Evolutionary conservation across 2,113 vertebrate species (phyloP).

Genomic region (Gracilinanus agilis): DNA sequence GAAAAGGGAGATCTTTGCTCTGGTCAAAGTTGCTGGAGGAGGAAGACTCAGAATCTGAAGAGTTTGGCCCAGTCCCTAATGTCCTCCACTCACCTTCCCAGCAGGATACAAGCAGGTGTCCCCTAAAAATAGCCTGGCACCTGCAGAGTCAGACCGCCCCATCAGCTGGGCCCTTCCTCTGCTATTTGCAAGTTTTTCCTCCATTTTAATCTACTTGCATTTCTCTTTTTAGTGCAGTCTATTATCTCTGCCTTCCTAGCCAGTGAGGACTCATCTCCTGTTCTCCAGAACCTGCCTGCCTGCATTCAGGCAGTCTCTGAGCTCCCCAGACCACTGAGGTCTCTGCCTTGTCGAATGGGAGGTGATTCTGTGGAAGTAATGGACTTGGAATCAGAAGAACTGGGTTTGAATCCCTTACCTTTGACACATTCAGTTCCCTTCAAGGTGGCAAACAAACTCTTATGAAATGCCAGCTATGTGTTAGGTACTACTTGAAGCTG

Average conservation of each 20-base stretch:
- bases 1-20: not conserved
- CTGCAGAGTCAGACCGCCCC: not conserved
- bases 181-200: not conserved
- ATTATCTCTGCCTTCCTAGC: not conserved
- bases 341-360: not conserved
- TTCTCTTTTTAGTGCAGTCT: not conserved
- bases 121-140: constrained; percentile 42
- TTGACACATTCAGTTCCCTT: not conserved
- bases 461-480: not conserved
- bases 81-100: not conserved
- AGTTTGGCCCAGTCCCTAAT: not conserved
- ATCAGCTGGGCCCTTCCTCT: not conserved
- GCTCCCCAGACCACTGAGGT: not conserved
- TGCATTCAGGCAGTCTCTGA: not conserved
- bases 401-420: not conserved
- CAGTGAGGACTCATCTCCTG: not conserved
- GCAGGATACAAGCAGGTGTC: not conserved
- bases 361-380: not conserved
- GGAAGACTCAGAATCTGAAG: not conserved
- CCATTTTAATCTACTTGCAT: not conserved
- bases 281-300: not conserved
- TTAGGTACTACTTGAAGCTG: not conserved
- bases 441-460: not conserved
- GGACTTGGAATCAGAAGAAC: not conserved
- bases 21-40: not conserved